phyloP scores from a whole-genome alignment of 2,888 invertebrate species.

The Xanthostigma xanthostigma region DNA sequence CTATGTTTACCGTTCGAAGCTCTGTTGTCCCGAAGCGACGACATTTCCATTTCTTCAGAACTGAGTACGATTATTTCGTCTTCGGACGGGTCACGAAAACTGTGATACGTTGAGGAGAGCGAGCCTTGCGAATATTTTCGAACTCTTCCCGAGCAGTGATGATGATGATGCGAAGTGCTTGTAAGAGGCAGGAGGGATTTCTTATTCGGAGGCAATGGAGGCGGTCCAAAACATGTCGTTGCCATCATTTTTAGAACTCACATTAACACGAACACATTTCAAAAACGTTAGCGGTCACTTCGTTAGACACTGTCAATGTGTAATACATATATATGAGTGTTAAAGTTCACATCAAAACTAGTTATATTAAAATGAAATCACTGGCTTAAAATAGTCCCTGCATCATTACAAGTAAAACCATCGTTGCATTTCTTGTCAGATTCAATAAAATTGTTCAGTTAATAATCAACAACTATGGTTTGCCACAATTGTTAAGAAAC shows the following conservation, averaged over 20 bases:
- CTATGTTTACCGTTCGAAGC: neutral
- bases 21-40: constrained; percentile 6
- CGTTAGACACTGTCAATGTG: neutral
- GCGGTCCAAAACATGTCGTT: constrained; percentile 40
- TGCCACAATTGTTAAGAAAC: no score
- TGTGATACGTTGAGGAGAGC: constrained; percentile 38
- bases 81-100: constrained; percentile 38
- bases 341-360: neutral
- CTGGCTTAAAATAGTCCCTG: no score
- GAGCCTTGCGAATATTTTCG: constrained; percentile 15
- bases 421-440: no score
- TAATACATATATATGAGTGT: neutral
- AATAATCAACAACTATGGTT: no score
- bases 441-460: no score
- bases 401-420: no score
- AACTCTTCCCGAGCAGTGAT: constrained; percentile 1
- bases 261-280: neutral
- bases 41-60: constrained; percentile 20
- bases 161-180: constrained; percentile 15
- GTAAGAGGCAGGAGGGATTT: constrained; percentile 17
- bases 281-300: neutral
- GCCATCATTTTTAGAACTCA: constrained; percentile 26
- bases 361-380: no score
- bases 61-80: constrained; percentile 21
- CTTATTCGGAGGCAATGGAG: constrained; percentile 40